phyloP scores from a whole-genome alignment of 1,140 invertebrate genomes.

The Heliconius nattereri region DNA sequence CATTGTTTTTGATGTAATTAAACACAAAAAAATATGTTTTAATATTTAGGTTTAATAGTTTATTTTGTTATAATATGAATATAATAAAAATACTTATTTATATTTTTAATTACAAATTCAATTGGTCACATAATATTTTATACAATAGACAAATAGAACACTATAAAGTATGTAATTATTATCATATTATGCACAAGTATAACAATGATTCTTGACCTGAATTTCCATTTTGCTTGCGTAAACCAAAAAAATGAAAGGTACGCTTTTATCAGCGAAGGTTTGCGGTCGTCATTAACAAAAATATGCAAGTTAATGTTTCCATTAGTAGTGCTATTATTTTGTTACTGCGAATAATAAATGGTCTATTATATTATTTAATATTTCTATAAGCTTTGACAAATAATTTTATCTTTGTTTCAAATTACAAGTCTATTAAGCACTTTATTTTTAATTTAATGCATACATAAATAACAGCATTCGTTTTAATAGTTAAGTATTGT shows the following conservation, averaged over 20 bases:
- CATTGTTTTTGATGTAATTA: too few relatives aligned
- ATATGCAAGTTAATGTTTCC: not conserved
- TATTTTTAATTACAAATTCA: not conserved
- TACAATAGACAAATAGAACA: slow-evolving; percentile 13
- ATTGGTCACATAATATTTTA: not conserved
- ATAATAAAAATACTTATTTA: not conserved
- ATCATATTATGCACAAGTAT: slow-evolving; percentile 20
- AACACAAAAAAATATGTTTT: too few relatives aligned
- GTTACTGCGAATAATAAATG: not conserved
- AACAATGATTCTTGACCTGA: slow-evolving; percentile 44
- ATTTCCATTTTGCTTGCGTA: slow-evolving; percentile 48
- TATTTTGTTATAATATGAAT: too few relatives aligned
- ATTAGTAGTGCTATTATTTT: not conserved
- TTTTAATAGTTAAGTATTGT: not conserved
- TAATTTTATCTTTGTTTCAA: too few relatives aligned
- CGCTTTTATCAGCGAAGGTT: slow-evolving; percentile 42
- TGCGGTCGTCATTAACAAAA: slow-evolving; percentile 17
- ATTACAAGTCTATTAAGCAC: not conserved
- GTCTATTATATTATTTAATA: too few relatives aligned
- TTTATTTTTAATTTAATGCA: too few relatives aligned
- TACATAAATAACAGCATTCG: too few relatives aligned
- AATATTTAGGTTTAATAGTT: too few relatives aligned
- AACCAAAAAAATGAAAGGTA: slow-evolving; percentile 50
- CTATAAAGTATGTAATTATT: slow-evolving; percentile 13
- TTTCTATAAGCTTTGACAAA: too few relatives aligned